These are phyloP conservation scores for Chymomyza caudatula DNA, from an alignment of 2,888 invertebrate species.

Conservation along the genomic window DNA sequence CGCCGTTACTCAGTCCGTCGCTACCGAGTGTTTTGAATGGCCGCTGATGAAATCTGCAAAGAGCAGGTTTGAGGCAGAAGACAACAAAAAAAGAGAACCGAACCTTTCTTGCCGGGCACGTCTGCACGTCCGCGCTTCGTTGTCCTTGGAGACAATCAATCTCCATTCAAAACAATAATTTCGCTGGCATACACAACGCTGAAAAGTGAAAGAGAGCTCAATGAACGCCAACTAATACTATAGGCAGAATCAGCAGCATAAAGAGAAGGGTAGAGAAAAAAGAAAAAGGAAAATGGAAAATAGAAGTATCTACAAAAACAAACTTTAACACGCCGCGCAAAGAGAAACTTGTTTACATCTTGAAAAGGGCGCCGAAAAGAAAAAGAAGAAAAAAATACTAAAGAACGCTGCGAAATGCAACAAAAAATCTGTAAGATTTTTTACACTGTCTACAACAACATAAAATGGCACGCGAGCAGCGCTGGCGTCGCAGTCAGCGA, in stretches of 20 bases:
- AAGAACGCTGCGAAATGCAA: constrained; percentile 32
- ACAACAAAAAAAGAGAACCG: constrained; percentile 1
- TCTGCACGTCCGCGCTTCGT: constrained; percentile 31
- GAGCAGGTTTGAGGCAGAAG: neutral
- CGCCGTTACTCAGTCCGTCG: constrained; percentile 14
- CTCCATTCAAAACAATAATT: constrained; percentile 73
- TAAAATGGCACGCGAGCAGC: constrained; percentile 4
- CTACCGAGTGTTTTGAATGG: constrained; percentile 38
- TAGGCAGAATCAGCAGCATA: constrained; percentile 21
- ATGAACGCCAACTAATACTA: constrained; percentile 23
- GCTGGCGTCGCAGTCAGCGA: neutral
- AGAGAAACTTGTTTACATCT: constrained; percentile 74
- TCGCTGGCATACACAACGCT: constrained; percentile 25
- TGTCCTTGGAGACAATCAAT: constrained; percentile 76
- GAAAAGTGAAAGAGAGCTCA: constrained; percentile 50
- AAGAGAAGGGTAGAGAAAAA: no score
- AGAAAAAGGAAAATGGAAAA: constrained; percentile 26
- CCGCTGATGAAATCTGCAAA: neutral
- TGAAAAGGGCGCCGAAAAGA: constrained; percentile 46
- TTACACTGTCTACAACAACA: no score
- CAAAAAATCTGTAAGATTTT: neutral
- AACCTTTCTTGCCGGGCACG: constrained; percentile 45
- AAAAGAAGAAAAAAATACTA: constrained; percentile 27
- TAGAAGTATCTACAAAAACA: constrained; percentile 23
- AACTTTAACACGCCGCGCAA: constrained; percentile 48